Base-by-base conservation (phyloP, 1,140 invertebrate genomes). In the Pentalonia nigronervosa region DNA sequence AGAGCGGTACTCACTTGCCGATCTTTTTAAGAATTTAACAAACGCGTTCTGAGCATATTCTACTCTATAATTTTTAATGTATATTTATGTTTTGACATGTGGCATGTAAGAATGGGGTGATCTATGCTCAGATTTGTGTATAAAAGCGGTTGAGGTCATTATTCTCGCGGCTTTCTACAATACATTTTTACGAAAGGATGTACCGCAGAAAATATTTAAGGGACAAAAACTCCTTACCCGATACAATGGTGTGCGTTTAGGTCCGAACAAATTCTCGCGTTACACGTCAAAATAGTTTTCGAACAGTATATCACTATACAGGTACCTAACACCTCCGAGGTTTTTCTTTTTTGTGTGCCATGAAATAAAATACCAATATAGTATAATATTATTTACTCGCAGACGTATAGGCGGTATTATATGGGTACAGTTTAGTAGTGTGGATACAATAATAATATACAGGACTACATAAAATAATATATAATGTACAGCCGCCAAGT, bases 281-380 rank as follows among this genome's bases (percentile, higher is more conserved):
- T 86, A 2, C 41, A 47, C 86, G 86, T 88, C 86, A 88, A 88
- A 50, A 48, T 41, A 34, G 47, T 88, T 88, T 50, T 48, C 86
- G 47, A 30, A n/a, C 30, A 48, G 47, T 84, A 84, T 45, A 84
- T 84, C n/a, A 60, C 25, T 11, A 60, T 60, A 60, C 14, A 14
- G 17, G n/a, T 76, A n/a, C 7, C 41, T 41, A 41, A 76, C 30
- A 76, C 60, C 30, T 76, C 25, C 23, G 83, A 45, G 6, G 14
- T n/a, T 88, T n/a, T 50, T 50, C 3, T n/a, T 48, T 48, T 88
- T 87, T 88, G 21, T 25, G 41, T 86, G 84, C 30, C 41, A 47
- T 25, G 84, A 47, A 47, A 45, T 86, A 47, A 86, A 86, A 86
- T 47, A 9, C 41, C 83, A 41, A 45, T 48, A 88, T 76, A 76